These are phyloP conservation scores for Dorcus hopei DNA, from an alignment of 2,888 invertebrate genomes.

Conservation along the genomic window DNA sequence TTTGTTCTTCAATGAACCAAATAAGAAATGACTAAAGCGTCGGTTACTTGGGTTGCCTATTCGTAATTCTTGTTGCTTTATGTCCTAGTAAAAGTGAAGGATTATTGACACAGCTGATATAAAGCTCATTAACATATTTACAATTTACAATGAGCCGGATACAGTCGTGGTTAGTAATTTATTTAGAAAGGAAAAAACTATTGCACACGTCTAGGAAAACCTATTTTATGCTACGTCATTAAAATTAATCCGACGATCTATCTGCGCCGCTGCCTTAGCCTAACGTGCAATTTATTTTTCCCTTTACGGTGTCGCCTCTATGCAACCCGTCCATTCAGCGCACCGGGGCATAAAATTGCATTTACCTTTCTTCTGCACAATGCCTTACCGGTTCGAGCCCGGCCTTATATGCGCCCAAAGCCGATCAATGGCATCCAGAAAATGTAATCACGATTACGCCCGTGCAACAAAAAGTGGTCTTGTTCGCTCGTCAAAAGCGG, in stretches of 20 bases:
- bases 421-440: slow-evolving; percentile 23
- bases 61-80: too few relatives aligned
- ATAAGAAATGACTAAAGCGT: too few relatives aligned
- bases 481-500: neutral
- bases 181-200: too few relatives aligned
- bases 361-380: slow-evolving; percentile 8
- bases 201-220: too few relatives aligned
- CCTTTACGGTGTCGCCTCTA: neutral
- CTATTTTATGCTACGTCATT: neutral
- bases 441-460: slow-evolving; percentile 23
- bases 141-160: too few relatives aligned
- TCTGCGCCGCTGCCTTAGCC: neutral
- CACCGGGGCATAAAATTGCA: slow-evolving; percentile 16
- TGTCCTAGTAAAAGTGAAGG: too few relatives aligned
- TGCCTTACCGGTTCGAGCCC: slow-evolving; percentile 2
- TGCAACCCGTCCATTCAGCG: slow-evolving; percentile 8
- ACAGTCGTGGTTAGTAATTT: too few relatives aligned
- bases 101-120: too few relatives aligned
- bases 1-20: too few relatives aligned
- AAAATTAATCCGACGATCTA: neutral
- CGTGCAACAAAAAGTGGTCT: neutral
- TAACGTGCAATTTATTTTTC: neutral
- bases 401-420: slow-evolving; percentile 7
- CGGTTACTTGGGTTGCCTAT: too few relatives aligned
- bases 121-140: too few relatives aligned